Evolutionary conservation across 2,797 vertebrate species (phyloP).

Genomic region (Protonibea diacanthus): DNA sequence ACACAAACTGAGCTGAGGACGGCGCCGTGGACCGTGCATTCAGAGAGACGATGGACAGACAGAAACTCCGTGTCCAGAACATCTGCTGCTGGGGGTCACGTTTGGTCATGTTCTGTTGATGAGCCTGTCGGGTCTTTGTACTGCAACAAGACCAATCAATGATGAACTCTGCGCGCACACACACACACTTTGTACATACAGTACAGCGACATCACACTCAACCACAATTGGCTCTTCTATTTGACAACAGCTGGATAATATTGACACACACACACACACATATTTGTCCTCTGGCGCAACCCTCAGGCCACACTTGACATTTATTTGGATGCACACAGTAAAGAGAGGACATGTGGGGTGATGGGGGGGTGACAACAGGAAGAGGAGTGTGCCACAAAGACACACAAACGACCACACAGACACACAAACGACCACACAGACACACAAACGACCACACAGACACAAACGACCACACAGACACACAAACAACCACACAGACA

Average conservation of each 20-base stretch:
- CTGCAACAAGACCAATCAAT: slow-evolving; percentile 40
- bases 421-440: too few relatives aligned
- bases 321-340: background rate
- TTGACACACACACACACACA: slow-evolving; percentile 25
- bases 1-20: background rate
- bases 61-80: background rate
- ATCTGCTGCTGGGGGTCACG: background rate
- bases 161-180: slow-evolving; percentile 42
- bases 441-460: too few relatives aligned
- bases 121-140: slow-evolving; percentile 18
- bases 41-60: background rate
- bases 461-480: too few relatives aligned
- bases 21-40: background rate
- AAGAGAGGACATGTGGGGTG: too few relatives aligned
- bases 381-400: too few relatives aligned
- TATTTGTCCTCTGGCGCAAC: slow-evolving; percentile 2
- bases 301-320: background rate
- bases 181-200: slow-evolving; percentile 16
- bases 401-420: too few relatives aligned
- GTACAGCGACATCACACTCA: slow-evolving; percentile 21
- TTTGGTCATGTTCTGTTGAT: slow-evolving; percentile 24
- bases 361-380: too few relatives aligned
- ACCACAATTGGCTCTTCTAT: slow-evolving; percentile 31
- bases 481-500: too few relatives aligned
- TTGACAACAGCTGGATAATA: slow-evolving; percentile 31